Base-by-base conservation (phyloP, 2,113 vertebrate species). In the Tautogolabrus adspersus region DNA sequence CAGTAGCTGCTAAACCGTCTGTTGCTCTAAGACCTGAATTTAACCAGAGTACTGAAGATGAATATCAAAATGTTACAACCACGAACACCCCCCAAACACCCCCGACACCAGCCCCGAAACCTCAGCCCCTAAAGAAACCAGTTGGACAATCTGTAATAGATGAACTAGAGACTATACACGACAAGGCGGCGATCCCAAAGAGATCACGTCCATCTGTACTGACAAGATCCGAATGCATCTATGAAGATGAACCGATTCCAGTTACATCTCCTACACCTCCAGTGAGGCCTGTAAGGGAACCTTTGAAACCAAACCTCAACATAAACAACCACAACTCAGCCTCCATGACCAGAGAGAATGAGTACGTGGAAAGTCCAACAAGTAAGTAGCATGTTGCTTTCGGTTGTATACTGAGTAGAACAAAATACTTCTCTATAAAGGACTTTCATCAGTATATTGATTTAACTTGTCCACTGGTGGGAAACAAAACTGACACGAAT, bases 1-100 rank as follows among this genome's bases (percentile, higher is more conserved):
- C 91, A 44, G 55, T 94, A 66, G 87, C 94, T n/a, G 93, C 94
- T 66, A 99, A 97, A 85, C 97, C 97, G 18, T 86, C 89, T 1
- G 73, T 95, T 54, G 85, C 94, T 72, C 90, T 93, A 37, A 96
- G 95, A 81, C 94, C 94, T 77, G 66, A n/a, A 12, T 66, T 89
- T 6, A 75, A n/a, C 44, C 54, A 2, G 6, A 71, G 42, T 19
- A n/a, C 8, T 1, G 76, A 83, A 8, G 21, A 85, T 34, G 7
- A 52, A 58, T 61, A 22, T 55, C 73, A 84, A 60, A 81, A 89
- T 13, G 34, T 77, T 12, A 49, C 26, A 0, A 2, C 6, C 10
- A 82, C 87, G 13, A 92, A 85, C 74, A 83, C 21, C 18, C 8
- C 64, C 13, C 62, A 51, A 90, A 73, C 37, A 34, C 30, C 30